phyloP scores from a whole-genome alignment of 2,888 invertebrate genomes.

The Papilio elwesi region DNA sequence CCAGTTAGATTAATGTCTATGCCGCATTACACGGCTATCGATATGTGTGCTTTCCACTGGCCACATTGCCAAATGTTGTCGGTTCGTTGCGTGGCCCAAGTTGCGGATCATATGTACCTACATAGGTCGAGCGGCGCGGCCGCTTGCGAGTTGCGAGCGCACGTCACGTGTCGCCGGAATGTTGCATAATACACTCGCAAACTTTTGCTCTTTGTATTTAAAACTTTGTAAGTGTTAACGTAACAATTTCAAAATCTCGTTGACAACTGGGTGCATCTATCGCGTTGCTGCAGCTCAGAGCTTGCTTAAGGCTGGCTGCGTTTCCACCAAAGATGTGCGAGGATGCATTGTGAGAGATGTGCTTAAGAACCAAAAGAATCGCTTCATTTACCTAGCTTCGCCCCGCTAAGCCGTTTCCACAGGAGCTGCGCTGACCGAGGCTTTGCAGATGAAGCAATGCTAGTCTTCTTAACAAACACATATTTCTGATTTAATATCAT shows the following conservation, averaged over 20 bases:
- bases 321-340: too few species aligned
- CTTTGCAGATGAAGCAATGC: too few species aligned
- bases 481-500: too few species aligned
- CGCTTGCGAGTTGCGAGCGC: constrained; percentile 46
- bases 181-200: constrained; percentile 66
- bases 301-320: not conserved
- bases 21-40: constrained; percentile 62
- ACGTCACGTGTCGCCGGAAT: constrained; percentile 58
- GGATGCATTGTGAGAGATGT: too few species aligned
- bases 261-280: constrained; percentile 43
- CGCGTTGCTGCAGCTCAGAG: constrained; percentile 47
- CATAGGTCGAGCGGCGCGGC: constrained; percentile 48
- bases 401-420: too few species aligned
- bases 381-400: too few species aligned
- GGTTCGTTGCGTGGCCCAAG: constrained; percentile 52
- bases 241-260: constrained; percentile 63
- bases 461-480: too few species aligned
- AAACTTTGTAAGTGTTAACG: constrained; percentile 65
- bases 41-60: constrained; percentile 74
- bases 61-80: constrained; percentile 70
- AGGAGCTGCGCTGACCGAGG: too few species aligned
- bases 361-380: too few species aligned
- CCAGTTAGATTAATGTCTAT: constrained; percentile 76
- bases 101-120: constrained; percentile 44
- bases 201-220: constrained; percentile 71